Evolutionary conservation across 2,113 vertebrate genomes (phyloP).

Genomic region (Oplegnathus fasciatus): DNA sequence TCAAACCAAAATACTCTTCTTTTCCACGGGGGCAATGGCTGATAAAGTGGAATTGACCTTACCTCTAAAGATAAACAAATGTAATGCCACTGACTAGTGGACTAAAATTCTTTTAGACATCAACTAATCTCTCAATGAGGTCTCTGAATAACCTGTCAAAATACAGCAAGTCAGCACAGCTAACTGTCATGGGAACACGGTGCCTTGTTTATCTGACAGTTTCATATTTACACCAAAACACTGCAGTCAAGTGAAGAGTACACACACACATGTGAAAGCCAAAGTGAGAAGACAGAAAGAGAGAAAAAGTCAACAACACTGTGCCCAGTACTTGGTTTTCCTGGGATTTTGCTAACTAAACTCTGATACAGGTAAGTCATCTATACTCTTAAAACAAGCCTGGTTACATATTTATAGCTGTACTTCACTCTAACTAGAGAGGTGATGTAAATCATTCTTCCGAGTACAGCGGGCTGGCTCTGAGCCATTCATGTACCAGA

Average conservation of each 20-base stretch:
- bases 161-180: slow-evolving; percentile 17
- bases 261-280: neutral
- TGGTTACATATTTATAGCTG: slow-evolving; percentile 7
- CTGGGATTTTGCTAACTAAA: neutral
- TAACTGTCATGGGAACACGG: neutral
- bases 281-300: slow-evolving; percentile 4
- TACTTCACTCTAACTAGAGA: neutral
- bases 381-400: neutral
- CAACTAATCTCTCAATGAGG: neutral
- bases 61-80: neutral
- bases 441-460: slow-evolving; percentile 39
- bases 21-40: neutral
- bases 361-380: slow-evolving; percentile 44
- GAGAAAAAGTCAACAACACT: neutral
- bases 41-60: neutral
- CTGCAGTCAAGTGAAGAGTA: neutral
- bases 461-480: neutral
- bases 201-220: neutral
- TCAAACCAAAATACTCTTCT: neutral
- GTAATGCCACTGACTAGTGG: neutral
- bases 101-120: neutral
- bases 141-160: neutral
- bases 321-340: neutral
- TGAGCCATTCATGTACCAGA: neutral
- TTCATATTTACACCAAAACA: slow-evolving; percentile 78